Base-by-base conservation (phyloP, 2,888 invertebrate genomes). In the Flexamia atlantica region DNA sequence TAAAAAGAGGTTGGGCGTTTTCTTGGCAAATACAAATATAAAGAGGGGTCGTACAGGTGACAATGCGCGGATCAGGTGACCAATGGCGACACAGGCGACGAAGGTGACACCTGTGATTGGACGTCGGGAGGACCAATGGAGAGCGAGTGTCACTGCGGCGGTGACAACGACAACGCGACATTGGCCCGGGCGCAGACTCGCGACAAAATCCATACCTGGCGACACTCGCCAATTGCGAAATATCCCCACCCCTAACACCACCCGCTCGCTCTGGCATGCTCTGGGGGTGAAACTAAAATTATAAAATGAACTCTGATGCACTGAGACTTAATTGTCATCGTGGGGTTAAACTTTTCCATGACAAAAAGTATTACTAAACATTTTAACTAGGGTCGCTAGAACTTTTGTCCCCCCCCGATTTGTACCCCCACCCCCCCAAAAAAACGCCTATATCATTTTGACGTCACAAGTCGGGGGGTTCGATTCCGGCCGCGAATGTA, bases 201-300 rank as follows among this genome's bases (percentile, higher is more conserved):
- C 72, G 72, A 72, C 72, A 72, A 36, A 72, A 42, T 72, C 72
- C 72, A 72, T 42, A 72, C 72, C 72, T 72, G 72, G 72, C 72
- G 72, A 72, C 72, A 72, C 30, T 42, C n/a, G 72, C 72, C 28
- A 28, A 64, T 64, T 64, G 64, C 64, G 17, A 64, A 64, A 64
- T 64, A 28, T 17, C 64, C 64, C 64, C 28, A 17, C 17, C 30
- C 28, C 25, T n/a, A n/a, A n/a, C n/a, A n/a, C n/a, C 64, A 9
- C 64, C 25, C 64, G 10, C 36, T n/a, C n/a, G n/a, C n/a, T n/a
- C n/a, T 36, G 36, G 36, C 36, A 36, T n/a, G 9, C 36, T 4
- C 36, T 9, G 36, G 4, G 36, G 36, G 4, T 36, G 36, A 36
- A 36, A 36, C 36, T 36, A 36, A 36, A 36, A 36, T n/a, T n/a